phyloP scores from a whole-genome alignment of 2,888 invertebrate species.

The Acronicta psi region DNA sequence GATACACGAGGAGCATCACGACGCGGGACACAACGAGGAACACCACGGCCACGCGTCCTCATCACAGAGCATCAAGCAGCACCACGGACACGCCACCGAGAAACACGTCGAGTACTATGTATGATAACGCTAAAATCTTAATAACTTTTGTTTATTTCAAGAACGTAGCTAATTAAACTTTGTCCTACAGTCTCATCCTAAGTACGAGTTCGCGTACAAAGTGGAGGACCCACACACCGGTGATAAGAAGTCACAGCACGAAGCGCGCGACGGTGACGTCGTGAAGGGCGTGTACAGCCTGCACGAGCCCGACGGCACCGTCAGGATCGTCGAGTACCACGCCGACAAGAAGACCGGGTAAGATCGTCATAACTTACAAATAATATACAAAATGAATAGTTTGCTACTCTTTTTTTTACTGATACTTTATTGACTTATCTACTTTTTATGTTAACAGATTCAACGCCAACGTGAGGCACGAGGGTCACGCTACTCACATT shows the following conservation, averaged over 20 bases:
- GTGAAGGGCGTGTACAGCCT: slow-evolving; percentile 80
- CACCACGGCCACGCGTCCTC: too few species aligned
- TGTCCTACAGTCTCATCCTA: slow-evolving; percentile 72
- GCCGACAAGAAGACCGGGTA: slow-evolving; percentile 52
- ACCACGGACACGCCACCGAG: slow-evolving; percentile 51
- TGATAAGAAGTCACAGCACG: slow-evolving; percentile 74
- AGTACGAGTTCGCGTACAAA: slow-evolving; percentile 81
- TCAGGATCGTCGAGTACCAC: slow-evolving; percentile 62
- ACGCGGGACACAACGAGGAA: too few species aligned
- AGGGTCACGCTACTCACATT: slow-evolving; percentile 52
- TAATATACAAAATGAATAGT: background rate
- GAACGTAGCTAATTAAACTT: slow-evolving; percentile 4
- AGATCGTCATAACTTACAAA: background rate
- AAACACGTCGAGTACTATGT: slow-evolving; percentile 52
- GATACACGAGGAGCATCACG: too few species aligned
- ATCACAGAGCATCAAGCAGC: slow-evolving; percentile 66
- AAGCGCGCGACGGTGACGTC: slow-evolving; percentile 67
- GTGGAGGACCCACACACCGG: slow-evolving; percentile 82
- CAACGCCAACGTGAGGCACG: slow-evolving; percentile 45
- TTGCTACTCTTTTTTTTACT: background rate
- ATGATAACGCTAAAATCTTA: background rate
- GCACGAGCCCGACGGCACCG: slow-evolving; percentile 80
- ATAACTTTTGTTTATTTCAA: background rate
- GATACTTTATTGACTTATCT: too few species aligned
- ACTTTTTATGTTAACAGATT: slow-evolving; percentile 21